Evolutionary conservation across 2,113 vertebrate species (phyloP).

Genomic region (Phodopus roborovskii): DNA sequence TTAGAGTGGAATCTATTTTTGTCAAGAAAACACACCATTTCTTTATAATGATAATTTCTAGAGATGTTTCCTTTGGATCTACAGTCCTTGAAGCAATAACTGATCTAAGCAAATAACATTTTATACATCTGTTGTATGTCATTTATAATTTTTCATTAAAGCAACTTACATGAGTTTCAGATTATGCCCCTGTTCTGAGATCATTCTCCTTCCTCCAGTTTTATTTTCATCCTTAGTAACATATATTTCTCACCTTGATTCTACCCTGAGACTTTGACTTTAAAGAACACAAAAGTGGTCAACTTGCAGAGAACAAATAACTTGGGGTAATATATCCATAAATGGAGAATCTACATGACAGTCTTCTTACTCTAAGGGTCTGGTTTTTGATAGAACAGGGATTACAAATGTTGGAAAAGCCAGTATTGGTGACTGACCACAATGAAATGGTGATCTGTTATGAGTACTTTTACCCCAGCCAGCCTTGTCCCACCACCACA

Average conservation of each 20-base stretch:
- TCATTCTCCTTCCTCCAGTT: rapidly evolving
- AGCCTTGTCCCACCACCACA: too few species aligned
- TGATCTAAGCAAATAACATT: neutral
- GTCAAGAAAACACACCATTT: neutral
- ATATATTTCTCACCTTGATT: too few species aligned
- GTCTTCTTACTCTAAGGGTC: neutral
- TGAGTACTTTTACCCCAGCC: too few species aligned
- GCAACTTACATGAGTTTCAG: neutral
- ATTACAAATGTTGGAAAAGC: neutral
- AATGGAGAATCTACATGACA: neutral
- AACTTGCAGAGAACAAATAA: neutral
- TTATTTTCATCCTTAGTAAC: neutral
- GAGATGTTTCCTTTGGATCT: neutral
- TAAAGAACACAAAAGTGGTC: neutral
- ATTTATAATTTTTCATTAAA: neutral
- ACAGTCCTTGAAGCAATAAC: neutral
- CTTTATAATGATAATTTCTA: neutral
- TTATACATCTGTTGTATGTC: neutral
- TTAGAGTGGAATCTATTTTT: conserved; percentile 1
- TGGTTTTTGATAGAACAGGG: neutral
- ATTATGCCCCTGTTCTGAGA: neutral
- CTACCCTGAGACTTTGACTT: neutral
- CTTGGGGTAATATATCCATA: neutral
- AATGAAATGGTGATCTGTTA: neutral
- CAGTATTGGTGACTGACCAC: neutral